Evolutionary conservation across 1,140 invertebrate genomes (phyloP).

Genomic region (Drosophila sturtevanti): DNA sequence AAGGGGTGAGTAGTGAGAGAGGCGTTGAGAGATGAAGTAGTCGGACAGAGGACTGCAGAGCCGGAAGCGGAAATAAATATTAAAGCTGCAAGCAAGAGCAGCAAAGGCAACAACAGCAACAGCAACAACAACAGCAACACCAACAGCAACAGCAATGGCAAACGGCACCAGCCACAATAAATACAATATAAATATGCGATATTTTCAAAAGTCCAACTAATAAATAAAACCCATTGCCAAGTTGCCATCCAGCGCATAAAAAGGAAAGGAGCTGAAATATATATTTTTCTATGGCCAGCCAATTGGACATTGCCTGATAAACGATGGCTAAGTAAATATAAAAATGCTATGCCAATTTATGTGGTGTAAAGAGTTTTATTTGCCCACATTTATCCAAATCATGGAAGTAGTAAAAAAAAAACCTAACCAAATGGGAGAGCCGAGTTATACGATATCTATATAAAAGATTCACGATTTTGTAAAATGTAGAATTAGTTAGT

Average conservation of each 20-base stretch:
- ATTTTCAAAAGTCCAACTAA: constrained; percentile 76
- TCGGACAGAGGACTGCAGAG: neutral
- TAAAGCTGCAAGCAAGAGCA: constrained; percentile 56
- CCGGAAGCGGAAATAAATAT: constrained; percentile 72
- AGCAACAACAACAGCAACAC: neutral
- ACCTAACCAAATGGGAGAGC: constrained; percentile 3
- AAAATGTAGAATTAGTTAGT: too few species aligned
- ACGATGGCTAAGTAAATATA: constrained; percentile 70
- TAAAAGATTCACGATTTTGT: too few species aligned
- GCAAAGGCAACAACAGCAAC: neutral
- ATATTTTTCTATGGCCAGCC: constrained; percentile 40
- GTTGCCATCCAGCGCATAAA: constrained; percentile 45
- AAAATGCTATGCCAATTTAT: constrained; percentile 72
- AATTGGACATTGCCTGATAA: constrained; percentile 66
- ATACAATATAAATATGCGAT: constrained; percentile 67
- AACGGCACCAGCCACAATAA: constrained; percentile 50
- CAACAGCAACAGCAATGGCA: neutral
- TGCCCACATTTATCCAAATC: constrained; percentile 16
- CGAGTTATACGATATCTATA: too few species aligned
- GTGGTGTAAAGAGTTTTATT: constrained; percentile 74
- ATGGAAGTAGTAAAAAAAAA: neutral
- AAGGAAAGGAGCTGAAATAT: constrained; percentile 26
- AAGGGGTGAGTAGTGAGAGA: neutral
- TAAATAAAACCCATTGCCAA: constrained; percentile 64
- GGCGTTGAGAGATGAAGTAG: neutral